Evolutionary conservation across 2,113 vertebrate species (phyloP), one percentile per base, ranked within the genome.

Genomic region (Stigmatopora nigra): DNA sequence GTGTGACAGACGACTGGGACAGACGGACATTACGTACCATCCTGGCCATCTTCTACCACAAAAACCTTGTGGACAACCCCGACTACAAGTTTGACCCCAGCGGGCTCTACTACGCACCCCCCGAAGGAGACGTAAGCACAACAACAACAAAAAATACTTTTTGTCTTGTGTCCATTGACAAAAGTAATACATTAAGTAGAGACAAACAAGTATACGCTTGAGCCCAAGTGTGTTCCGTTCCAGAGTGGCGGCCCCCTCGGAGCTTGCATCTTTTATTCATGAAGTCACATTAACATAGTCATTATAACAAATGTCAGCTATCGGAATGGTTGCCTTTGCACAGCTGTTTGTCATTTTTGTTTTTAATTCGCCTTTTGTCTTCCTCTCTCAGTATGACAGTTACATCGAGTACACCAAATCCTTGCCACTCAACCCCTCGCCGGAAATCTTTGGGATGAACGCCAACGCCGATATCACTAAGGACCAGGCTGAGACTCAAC

Each of bases 1-100:
- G 93, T 4, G 92, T 95, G 73, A 94, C 92, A 0, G 94, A 95
- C 0, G 91, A 93, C 82, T 96, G 93, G 94, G 92, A 94, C 68
- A 86, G 91, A 20, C 88, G 93, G 45, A 93, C 92, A 0, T 88
- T 95, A 49, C 89, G 73, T 10, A 92, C 86, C 1, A 87, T 93
- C 71, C 89, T 97, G 0, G 92, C 91, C 35, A 91, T 91, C 64
- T 93, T 92, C 76, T 94, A 92, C 81, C 90, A 77, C 13, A 12
- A 67, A 0, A 78, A 92, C 19, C 68, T 94, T 16, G 79, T 90
- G 0, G 36, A 74, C 12, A 85, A 93, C 46, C 15, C 68, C 0
- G 47, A 79, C 41, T 93, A 93, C 44, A 91, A 85, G 69, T 94
- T 94, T 71, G 93, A 97, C 70, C 75, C 91, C 7, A 95, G 93